A percentile compares a stretch with the other conserved stretches of the same genome.
phyloP scores from a whole-genome alignment of 2,797 vertebrate genomes.

The Gallirallus australis region DNA sequence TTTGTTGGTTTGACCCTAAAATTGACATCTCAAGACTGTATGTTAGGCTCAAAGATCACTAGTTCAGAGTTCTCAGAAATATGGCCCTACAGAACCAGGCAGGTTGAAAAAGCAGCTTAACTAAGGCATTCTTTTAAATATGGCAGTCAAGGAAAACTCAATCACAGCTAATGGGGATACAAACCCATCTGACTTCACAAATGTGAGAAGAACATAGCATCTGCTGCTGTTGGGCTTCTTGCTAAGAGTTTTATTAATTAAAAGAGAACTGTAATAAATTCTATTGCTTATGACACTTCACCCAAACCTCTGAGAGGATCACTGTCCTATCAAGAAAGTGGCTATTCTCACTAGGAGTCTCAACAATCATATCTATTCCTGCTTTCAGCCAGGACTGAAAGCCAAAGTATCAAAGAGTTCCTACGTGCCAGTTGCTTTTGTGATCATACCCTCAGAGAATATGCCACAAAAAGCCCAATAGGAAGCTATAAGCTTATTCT shows the following conservation, averaged over 20 bases:
- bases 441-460: neutral
- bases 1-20: neutral
- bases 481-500: neutral
- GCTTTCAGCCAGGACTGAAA: neutral
- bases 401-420: neutral
- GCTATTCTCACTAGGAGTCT: neutral
- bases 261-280: neutral
- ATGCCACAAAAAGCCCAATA: neutral
- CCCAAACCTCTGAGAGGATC: neutral
- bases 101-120: neutral
- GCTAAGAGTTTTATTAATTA: neutral
- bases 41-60: neutral
- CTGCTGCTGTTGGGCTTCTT: neutral
- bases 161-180: neutral
- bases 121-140: neutral
- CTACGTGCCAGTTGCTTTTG: neutral
- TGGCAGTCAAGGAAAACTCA: neutral
- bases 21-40: neutral
- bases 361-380: neutral
- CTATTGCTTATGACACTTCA: neutral
- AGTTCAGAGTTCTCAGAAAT: neutral
- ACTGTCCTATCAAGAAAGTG: neutral
- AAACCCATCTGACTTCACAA: neutral
- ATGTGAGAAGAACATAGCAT: neutral
- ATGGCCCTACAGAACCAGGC: neutral